Evolutionary conservation across 2,888 invertebrate species (phyloP).

Genomic region (Crematogaster levior): DNA sequence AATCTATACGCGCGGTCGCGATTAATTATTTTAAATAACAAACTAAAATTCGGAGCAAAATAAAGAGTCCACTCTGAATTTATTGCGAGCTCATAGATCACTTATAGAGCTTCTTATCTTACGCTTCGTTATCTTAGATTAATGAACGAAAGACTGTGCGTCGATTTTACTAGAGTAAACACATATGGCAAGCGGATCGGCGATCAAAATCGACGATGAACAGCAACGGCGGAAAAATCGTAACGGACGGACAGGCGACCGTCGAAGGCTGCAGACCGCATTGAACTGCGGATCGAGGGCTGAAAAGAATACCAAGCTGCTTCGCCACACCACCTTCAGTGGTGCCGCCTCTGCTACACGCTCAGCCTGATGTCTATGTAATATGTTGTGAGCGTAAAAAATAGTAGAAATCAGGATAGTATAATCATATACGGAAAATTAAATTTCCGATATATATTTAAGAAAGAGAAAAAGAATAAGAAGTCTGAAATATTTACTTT

Average conservation of each 20-base stretch:
- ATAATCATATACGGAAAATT: not conserved
- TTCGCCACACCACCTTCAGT: constrained; percentile 58
- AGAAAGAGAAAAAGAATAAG: not conserved
- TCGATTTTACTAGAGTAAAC: not conserved
- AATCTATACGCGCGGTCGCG: not conserved
- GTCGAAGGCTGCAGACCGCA: constrained; percentile 79
- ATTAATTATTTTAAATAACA: not conserved
- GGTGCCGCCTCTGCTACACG: constrained; percentile 2
- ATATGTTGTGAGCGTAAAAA: not conserved
- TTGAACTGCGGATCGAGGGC: constrained; percentile 80
- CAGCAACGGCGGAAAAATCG: constrained; percentile 28
- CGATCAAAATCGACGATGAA: constrained; percentile 13
- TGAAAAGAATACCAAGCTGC: constrained; percentile 76
- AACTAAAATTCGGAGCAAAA: not conserved
- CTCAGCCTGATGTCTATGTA: not conserved
- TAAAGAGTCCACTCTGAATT: not conserved
- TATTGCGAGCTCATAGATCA: not conserved
- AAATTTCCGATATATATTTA: not conserved
- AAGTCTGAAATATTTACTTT: not conserved
- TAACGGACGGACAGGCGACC: constrained; percentile 66
- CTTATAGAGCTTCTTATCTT: no score
- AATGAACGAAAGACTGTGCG: not conserved
- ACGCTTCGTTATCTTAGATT: not conserved
- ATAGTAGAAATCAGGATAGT: not conserved
- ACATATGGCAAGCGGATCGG: not conserved